phyloP scores from a whole-genome alignment of 2,797 vertebrate genomes.

The Lateolabrax maculatus region DNA sequence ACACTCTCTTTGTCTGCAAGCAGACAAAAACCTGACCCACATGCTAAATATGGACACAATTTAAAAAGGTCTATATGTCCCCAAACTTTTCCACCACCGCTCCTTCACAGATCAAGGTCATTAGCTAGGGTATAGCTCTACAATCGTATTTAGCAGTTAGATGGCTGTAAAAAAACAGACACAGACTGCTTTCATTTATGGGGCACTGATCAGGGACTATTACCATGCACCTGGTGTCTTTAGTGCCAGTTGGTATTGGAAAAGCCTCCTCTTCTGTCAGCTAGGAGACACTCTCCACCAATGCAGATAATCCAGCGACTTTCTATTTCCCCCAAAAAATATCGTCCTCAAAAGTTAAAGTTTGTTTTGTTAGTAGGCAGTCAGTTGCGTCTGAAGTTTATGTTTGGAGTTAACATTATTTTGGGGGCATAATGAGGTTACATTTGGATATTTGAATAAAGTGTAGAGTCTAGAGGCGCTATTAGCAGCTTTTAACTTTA shows the following conservation, averaged over 20 bases:
- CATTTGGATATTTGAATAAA: background rate
- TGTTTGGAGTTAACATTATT: background rate
- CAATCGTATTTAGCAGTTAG: constrained; percentile 1
- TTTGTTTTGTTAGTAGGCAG: background rate
- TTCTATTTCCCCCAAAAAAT: background rate
- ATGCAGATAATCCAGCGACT: constrained; percentile 5
- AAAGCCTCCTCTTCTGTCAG: constrained; percentile 31
- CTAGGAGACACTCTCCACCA: background rate
- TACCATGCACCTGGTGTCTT: constrained; percentile 9
- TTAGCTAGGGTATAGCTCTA: constrained; percentile 29
- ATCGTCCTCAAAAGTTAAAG: background rate
- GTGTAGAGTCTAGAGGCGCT: background rate
- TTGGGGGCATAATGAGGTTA: background rate
- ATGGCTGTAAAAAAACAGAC: constrained; percentile 18
- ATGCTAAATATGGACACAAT: constrained; percentile 78
- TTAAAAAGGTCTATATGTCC: constrained; percentile 64
- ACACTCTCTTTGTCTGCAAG: constrained; percentile 77
- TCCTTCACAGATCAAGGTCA: constrained; percentile 60
- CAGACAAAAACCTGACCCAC: constrained; percentile 81
- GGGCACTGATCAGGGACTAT: constrained; percentile 5
- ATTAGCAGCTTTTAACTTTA: background rate
- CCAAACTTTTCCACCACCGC: constrained; percentile 50
- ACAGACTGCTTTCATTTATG: constrained; percentile 1
- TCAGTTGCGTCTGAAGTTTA: background rate
- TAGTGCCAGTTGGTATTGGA: constrained; percentile 25